Base-by-base conservation (phyloP, 2,797 vertebrate genomes). In the Cirrhinus mrigala region DNA sequence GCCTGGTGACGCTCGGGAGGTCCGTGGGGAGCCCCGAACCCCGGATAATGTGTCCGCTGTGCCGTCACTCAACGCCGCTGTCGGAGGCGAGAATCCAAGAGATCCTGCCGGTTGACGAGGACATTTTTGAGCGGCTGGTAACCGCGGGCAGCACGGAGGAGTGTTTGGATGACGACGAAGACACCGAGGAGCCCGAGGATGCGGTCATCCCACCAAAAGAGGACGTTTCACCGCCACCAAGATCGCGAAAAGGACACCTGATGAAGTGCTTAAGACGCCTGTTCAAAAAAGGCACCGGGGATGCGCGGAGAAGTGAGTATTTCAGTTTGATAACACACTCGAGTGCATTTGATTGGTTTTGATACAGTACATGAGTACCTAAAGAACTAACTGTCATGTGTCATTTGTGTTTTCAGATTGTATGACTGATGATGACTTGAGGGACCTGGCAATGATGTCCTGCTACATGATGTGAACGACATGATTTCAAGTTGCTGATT, bases 371-470 rank as follows among this genome's bases (percentile, higher is more conserved):
- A 37, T 33, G 9, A 33, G 22, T 58, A 14, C 11, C 0, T 3
- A 18, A 29, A 64, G 0, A 3, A 64, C 52, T 71, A 16, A 27
- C 20, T 20, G 18, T 8, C 33, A 79, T 54, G 74, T 50, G 76
- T 11, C 81, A 7, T 89, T 16, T 24, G 77, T 1, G 8, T 62
- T 83, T 37, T 6, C 89, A 95, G 93, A 89, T n/a, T 92, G 76
- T 68, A 74, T 94, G 74, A 93, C 90, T 50, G n/a, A 52, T n/a
- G 90, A 83, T 0, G 95, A 96, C 11, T 1, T 95, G 40, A 93
- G 83, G 79, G 88, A 84, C 90, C 46, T 95, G 12, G 93, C 93
- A 73, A 60, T 95, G 91, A 95, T 96, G 94, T 86, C 94, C 79
- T 91, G 90, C 83, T 90, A 90, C 88, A 93, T 94, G 92, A 91